Evolutionary conservation across 2,888 invertebrate genomes (phyloP).

Genomic region (Trissoscelio sp.): DNA sequence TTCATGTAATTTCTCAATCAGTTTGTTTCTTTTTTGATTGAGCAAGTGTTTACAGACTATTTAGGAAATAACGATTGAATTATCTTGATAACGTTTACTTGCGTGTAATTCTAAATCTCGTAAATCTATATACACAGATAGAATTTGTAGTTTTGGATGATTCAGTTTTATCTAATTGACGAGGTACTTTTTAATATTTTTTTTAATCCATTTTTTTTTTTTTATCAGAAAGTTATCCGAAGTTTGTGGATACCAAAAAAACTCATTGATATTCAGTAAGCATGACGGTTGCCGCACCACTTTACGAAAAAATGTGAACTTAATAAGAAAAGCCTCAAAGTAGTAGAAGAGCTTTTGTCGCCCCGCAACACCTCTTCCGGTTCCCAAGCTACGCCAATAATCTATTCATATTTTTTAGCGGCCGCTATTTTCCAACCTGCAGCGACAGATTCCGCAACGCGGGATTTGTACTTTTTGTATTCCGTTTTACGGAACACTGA

Average conservation of each 20-base stretch:
- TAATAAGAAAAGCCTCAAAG: slow-evolving; percentile 83
- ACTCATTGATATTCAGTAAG: slow-evolving; percentile 81
- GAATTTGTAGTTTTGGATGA: slow-evolving; percentile 1
- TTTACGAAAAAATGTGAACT: slow-evolving; percentile 83
- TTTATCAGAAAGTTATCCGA: slow-evolving; percentile 68
- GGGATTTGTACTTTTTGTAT: slow-evolving; percentile 44
- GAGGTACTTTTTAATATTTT: slow-evolving; percentile 1
- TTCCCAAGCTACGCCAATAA: slow-evolving; percentile 72
- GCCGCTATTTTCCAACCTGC: slow-evolving; percentile 55
- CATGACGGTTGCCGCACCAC: slow-evolving; percentile 77
- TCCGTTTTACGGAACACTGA: slow-evolving; percentile 10
- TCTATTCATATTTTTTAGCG: slow-evolving; percentile 77
- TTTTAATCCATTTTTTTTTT: slow-evolving; percentile 3
- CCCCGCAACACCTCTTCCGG: slow-evolving; percentile 64
- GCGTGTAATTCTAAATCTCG: too few relatives aligned
- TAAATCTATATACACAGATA: neutral
- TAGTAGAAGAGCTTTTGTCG: slow-evolving; percentile 80
- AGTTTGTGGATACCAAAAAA: slow-evolving; percentile 72
- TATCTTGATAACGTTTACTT: too few relatives aligned
- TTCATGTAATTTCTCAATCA: slow-evolving; percentile 9
- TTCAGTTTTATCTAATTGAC: neutral
- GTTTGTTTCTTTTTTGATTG: neutral
- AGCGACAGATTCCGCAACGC: slow-evolving; percentile 33
- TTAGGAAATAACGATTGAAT: too few relatives aligned
- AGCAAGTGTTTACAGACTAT: neutral